Conservation (phyloP, 2,797 vertebrate genomes). For the Heteromormyrus szaboi region DNA sequence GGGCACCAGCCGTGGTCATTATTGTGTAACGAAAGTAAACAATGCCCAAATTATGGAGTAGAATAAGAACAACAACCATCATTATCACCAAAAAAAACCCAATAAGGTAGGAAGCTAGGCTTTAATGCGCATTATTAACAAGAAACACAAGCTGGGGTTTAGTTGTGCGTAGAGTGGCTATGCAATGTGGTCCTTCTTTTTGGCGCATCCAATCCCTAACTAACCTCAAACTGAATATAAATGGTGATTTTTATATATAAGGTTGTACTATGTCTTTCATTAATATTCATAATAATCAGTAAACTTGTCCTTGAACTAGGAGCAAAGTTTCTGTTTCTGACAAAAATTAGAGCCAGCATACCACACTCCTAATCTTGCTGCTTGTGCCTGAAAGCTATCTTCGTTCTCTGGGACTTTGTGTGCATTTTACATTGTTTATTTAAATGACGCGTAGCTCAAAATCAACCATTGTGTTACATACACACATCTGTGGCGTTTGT, state of each 20-base stretch:
- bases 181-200: too few species aligned
- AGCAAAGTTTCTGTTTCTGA: neutral
- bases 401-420: neutral
- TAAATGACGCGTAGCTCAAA: conserved; percentile 20
- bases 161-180: too few species aligned
- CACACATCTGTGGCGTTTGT: conserved; percentile 24
- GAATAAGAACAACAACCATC: too few species aligned
- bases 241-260: neutral
- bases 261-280: neutral
- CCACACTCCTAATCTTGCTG: neutral
- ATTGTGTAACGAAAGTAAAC: too few species aligned
- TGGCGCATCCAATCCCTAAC: neutral
- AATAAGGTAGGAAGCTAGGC: too few species aligned
- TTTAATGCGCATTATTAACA: too few species aligned
- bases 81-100: too few species aligned
- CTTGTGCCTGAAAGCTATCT: neutral
- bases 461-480: conserved; percentile 24
- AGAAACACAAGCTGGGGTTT: too few species aligned
- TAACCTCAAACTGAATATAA: neutral
- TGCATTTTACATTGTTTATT: conserved; percentile 20
- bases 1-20: too few species aligned
- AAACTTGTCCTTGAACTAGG: neutral
- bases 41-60: too few species aligned
- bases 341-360: neutral
- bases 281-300: neutral